Conservation (phyloP, 1,140 invertebrate species). For the Aphidius ervi region DNA sequence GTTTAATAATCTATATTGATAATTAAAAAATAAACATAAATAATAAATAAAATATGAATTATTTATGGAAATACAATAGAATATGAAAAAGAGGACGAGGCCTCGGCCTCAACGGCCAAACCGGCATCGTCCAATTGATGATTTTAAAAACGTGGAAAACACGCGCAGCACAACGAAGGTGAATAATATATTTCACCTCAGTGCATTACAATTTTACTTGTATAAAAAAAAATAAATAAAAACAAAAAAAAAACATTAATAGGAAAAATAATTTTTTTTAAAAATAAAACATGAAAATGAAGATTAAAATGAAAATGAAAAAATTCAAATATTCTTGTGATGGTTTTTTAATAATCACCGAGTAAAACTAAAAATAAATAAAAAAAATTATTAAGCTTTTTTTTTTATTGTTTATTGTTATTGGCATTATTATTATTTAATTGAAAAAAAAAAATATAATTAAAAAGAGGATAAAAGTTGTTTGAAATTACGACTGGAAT, state of each 20-base stretch:
- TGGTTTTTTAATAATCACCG: too few species aligned
- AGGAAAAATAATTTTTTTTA: too few species aligned
- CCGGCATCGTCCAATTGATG: slow-evolving; percentile 14
- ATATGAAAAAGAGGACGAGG: slow-evolving; percentile 13
- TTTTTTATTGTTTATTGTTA: too few species aligned
- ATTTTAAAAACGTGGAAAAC: slow-evolving; percentile 17
- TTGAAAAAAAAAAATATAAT: background rate
- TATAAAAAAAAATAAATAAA: too few species aligned
- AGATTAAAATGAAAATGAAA: too few species aligned
- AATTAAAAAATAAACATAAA: background rate
- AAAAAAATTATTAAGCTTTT: too few species aligned
- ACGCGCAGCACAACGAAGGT: slow-evolving; percentile 1
- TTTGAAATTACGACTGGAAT: slow-evolving; percentile 32
- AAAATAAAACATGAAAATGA: too few species aligned
- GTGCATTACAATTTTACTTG: background rate
- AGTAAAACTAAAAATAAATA: too few species aligned
- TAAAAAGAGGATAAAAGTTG: slow-evolving; percentile 3
- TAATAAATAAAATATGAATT: background rate
- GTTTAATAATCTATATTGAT: too few species aligned
- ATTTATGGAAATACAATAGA: background rate
- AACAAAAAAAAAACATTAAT: too few species aligned
- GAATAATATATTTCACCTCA: background rate
- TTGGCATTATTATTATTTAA: background rate
- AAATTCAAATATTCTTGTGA: too few species aligned
- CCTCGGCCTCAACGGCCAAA: slow-evolving; percentile 16